Base-by-base conservation (phyloP, 1,140 invertebrate genomes). In the Contarinia nasturtii region DNA sequence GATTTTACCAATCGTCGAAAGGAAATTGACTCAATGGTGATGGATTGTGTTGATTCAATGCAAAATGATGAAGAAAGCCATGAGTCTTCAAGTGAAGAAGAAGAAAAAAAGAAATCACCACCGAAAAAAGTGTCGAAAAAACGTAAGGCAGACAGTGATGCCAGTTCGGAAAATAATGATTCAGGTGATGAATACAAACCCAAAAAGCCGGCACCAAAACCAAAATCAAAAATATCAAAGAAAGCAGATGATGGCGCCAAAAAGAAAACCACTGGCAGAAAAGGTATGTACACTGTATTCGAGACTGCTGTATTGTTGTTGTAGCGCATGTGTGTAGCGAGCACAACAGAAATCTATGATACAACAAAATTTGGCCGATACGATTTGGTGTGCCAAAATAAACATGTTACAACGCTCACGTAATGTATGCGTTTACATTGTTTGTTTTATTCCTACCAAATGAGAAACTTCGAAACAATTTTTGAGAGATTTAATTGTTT, bases 21-120 rank as follows among this genome's bases (percentile, higher is more conserved):
- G 60, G 76, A 88, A 60, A 80, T 90, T 21, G 86, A 90, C 54
- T 74, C 78, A 52, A 65, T 90, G 36, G 82, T 90, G 0, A 85
- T 89, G 81, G 80, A 80, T 49, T 75, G 70, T 53, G 66, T 80
- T 37, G 70, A 77, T 56, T 70, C 73, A 37, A 76, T 75, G 52
- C 65, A 68, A 0, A 68, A 69, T 15, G 71, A 71, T 14, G 71
- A 79, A 33, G 74, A 76, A 8, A 67, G 74, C 33, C 70, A 73
- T 38, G 51, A 60, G 46, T 51, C n/a, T n/a, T n/a, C 64, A 49
- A 60, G 62, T 43, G 57, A 57, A 22, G 42, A 53, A 42, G 58
- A 61, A 45, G 52, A 57, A 20, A 56, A 52, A 33, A 57, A 59
- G 33, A 64, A 33, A 48, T 2, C 41, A 46, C 2, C 34, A 59